Percentiles rank a stretch among this genome's conserved stretches.
phyloP scores from a whole-genome alignment of 2,888 invertebrate genomes.

The Sarcophaga subvicina region DNA sequence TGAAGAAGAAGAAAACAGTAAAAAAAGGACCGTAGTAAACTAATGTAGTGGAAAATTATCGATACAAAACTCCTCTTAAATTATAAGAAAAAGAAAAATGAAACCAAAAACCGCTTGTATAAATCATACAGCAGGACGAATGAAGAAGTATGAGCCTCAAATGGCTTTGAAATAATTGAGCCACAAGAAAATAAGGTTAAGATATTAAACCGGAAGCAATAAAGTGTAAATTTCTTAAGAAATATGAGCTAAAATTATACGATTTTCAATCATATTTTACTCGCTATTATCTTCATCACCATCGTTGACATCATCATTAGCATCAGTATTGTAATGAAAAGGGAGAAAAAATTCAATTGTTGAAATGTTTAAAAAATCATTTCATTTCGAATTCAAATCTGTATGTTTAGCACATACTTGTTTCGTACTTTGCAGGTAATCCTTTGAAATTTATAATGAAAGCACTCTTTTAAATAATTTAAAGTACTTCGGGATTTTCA shows the following conservation, averaged over 20 bases:
- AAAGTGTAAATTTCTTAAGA: conserved; percentile 59
- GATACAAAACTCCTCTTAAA: conserved; percentile 25
- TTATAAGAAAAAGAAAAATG: conserved; percentile 25
- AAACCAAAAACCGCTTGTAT: conserved; percentile 6
- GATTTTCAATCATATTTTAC: background rate
- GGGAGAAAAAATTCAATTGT: too few species aligned
- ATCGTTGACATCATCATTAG: background rate
- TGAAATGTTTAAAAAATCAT: too few species aligned
- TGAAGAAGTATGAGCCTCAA: background rate
- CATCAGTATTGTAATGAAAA: too few species aligned
- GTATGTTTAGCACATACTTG: too few species aligned
- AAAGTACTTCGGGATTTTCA: too few species aligned
- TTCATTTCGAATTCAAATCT: too few species aligned
- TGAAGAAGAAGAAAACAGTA: background rate
- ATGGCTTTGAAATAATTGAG: conserved; percentile 10
- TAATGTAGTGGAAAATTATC: conserved; percentile 68
- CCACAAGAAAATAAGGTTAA: background rate
- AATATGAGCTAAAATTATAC: conserved; percentile 38
- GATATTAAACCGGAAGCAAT: conserved; percentile 53
- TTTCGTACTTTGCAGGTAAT: too few species aligned
- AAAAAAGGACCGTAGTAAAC: conserved; percentile 16
- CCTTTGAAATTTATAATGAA: too few species aligned
- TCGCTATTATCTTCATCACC: background rate
- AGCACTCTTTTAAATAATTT: too few species aligned
- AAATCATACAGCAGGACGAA: background rate